Evolutionary conservation across 2,888 invertebrate genomes (phyloP).

Genomic region (Phyllotreta striolata): DNA sequence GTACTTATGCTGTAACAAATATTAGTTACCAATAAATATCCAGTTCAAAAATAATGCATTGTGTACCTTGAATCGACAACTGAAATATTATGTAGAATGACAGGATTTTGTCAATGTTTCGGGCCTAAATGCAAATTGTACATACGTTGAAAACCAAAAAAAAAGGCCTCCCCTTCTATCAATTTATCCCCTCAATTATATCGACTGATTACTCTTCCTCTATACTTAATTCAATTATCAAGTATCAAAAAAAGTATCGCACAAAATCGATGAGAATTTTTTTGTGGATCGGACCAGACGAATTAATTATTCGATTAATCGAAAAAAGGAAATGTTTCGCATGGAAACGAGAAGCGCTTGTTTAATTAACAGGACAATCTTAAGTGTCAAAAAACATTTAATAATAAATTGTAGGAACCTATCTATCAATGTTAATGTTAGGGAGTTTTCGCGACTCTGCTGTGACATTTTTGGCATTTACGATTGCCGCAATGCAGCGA

Average conservation of each 20-base stretch:
- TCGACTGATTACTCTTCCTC: slow-evolving; percentile 35
- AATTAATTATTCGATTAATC: slow-evolving; percentile 9
- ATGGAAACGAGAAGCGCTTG: too few species aligned
- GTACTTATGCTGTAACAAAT: too few species aligned
- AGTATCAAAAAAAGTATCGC: slow-evolving; percentile 17
- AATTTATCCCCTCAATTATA: slow-evolving; percentile 26
- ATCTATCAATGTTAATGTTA: too few species aligned
- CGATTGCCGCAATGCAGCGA: too few species aligned
- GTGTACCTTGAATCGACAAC: slow-evolving; percentile 10
- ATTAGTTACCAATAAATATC: too few species aligned
- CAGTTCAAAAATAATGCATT: neutral
- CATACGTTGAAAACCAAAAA: slow-evolving; percentile 24
- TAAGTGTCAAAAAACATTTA: too few species aligned
- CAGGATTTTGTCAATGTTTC: slow-evolving; percentile 27
- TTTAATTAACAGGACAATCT: too few species aligned
- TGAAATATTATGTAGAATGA: slow-evolving; percentile 19
- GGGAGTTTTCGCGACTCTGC: too few species aligned
- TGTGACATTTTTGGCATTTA: too few species aligned
- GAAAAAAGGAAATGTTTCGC: neutral
- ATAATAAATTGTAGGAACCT: too few species aligned
- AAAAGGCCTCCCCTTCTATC: slow-evolving; percentile 36
- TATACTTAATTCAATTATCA: slow-evolving; percentile 22
- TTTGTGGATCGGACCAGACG: slow-evolving; percentile 22
- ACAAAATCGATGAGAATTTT: slow-evolving; percentile 17
- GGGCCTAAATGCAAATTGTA: slow-evolving; percentile 40